These are phyloP conservation scores for Forpus xanthops DNA, from an alignment of 2,797 vertebrate genomes.

Conservation along the genomic window DNA sequence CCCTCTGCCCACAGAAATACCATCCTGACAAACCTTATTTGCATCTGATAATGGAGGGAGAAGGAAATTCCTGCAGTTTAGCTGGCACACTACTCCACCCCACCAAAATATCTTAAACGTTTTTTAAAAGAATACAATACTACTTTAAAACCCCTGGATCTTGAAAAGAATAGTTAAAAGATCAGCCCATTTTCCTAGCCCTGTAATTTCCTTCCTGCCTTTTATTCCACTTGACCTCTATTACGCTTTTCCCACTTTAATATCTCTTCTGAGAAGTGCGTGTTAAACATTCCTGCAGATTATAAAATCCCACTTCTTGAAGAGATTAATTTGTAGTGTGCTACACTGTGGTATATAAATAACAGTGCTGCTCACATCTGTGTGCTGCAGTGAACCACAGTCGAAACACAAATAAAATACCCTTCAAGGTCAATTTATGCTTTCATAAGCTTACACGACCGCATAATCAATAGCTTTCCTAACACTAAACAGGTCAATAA, in stretches of 20 bases:
- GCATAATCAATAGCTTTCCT: slow-evolving; percentile 32
- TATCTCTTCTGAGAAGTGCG: neutral
- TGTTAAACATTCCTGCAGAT: neutral
- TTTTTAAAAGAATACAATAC: neutral
- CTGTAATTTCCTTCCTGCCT: neutral
- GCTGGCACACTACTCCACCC: neutral
- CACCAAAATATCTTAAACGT: neutral
- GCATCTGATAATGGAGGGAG: neutral
- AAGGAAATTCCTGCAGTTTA: neutral
- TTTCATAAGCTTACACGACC: neutral
- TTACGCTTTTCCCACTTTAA: neutral
- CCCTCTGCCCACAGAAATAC: neutral
- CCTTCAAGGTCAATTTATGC: slow-evolving; percentile 29
- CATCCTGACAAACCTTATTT: neutral
- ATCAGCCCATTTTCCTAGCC: neutral
- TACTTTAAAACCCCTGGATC: neutral
- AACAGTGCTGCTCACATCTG: neutral
- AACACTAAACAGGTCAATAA: slow-evolving; percentile 23
- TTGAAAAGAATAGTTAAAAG: neutral
- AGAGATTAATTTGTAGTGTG: neutral
- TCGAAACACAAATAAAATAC: neutral
- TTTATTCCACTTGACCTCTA: neutral
- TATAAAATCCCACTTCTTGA: neutral
- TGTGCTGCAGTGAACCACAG: neutral
- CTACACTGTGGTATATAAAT: neutral